Evolutionary conservation across 2,113 vertebrate genomes (phyloP).

Genomic region (Eidolon helvum): DNA sequence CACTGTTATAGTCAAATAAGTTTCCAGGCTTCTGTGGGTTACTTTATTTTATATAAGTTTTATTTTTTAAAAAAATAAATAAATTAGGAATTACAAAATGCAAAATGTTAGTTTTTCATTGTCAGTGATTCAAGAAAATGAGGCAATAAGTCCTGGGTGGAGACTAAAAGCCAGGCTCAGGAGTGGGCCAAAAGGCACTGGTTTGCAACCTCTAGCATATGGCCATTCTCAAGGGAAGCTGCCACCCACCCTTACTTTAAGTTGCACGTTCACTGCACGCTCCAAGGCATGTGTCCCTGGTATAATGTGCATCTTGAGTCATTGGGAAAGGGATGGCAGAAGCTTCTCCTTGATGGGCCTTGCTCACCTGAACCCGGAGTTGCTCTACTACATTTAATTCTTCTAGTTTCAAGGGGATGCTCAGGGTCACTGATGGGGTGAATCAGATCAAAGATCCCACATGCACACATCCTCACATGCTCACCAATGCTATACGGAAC

Average conservation of each 20-base stretch:
- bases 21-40: not conserved
- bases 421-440: not conserved
- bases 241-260: conserved; percentile 93
- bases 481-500: not conserved
- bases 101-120: conserved; percentile 6
- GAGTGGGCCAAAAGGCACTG: conserved; percentile 88
- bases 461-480: too few relatives aligned
- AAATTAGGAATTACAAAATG: conserved; percentile 68
- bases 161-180: not conserved
- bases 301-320: conserved; percentile 94
- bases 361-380: conserved; percentile 81
- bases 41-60: not conserved
- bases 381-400: not conserved
- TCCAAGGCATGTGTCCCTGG: conserved; percentile 92
- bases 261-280: conserved; percentile 94
- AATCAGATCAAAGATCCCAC: not conserved
- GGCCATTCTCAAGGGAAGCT: conserved; percentile 93
- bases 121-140: conserved; percentile 38
- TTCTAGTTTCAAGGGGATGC: not conserved
- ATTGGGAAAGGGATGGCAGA: conserved; percentile 89
- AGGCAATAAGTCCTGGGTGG: not conserved
- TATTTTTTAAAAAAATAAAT: conserved; percentile 25
- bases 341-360: conserved; percentile 91
- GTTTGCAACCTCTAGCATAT: conserved; percentile 93
- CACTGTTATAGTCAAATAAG: rapidly evolving